A percentile compares a stretch with the other conserved stretches of the same genome.
Conservation (phyloP, 2,888 invertebrate genomes). For the Phragmatobia fuliginosa region DNA sequence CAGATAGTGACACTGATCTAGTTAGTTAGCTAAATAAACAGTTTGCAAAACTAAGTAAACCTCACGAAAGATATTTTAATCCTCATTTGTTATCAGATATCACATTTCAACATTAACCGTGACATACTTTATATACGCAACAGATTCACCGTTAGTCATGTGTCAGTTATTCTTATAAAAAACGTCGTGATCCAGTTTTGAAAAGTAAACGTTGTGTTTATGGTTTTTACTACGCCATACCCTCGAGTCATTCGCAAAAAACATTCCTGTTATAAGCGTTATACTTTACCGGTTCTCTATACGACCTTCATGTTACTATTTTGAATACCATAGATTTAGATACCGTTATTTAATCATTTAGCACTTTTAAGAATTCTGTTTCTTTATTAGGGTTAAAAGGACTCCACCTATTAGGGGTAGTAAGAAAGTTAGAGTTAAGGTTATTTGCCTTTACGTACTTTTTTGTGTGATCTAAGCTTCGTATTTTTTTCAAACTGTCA, state of each 20-base stretch:
- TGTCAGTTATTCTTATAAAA: constrained; percentile 42
- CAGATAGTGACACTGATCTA: background rate
- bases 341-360: constrained; percentile 34
- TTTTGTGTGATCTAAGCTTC: background rate
- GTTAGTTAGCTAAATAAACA: constrained; percentile 7
- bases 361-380: background rate
- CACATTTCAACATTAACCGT: constrained; percentile 45
- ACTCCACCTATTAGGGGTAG: background rate
- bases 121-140: constrained; percentile 40
- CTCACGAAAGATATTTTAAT: constrained; percentile 26
- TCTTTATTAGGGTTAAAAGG: background rate
- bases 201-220: constrained; percentile 63
- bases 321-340: constrained; percentile 49
- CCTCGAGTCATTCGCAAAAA: constrained; percentile 60
- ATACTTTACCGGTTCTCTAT: constrained; percentile 62
- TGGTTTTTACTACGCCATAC: constrained; percentile 65
- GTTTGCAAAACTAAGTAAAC: constrained; percentile 21
- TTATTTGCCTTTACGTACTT: background rate
- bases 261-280: constrained; percentile 60
- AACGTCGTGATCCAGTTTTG: constrained; percentile 62
- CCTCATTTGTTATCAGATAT: constrained; percentile 44
- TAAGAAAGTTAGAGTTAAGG: background rate
- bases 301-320: constrained; percentile 66
- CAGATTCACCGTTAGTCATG: constrained; percentile 40
- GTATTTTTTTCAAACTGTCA: background rate